Base-by-base conservation (phyloP, 53 echinoderm and acorn worm genomes). In the Hippasteria phrygiana region DNA sequence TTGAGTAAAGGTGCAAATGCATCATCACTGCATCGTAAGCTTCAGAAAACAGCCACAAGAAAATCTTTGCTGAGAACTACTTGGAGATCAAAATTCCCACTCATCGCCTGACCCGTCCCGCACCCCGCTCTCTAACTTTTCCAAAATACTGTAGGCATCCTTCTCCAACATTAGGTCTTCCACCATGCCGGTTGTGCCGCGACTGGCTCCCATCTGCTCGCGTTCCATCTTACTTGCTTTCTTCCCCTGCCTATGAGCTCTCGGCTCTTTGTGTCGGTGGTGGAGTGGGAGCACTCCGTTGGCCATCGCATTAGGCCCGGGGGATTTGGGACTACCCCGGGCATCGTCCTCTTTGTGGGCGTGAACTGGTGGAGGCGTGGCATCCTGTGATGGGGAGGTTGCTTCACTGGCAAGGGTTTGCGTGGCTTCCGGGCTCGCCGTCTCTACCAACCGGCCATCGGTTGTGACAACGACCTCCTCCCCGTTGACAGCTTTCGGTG, bases 31-130 rank as follows among this genome's bases (percentile, higher is more conserved):
- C n/a, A n/a, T n/a, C n/a, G n/a, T n/a, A n/a, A n/a, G n/a, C n/a
- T n/a, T n/a, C n/a, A n/a, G 18, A 13, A 11, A 16, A 59, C 20
- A 26, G 26, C 16, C 26, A 18, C 2, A 59, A 26, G 3, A 22
- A n/a, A 48, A 48, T 48, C 48, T 14, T 14, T 48, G 48, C 14
- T 48, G 5, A 32, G 45, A 33, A 26, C n/a, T n/a, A n/a, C n/a
- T n/a, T n/a, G n/a, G n/a, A 12, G 39, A 24, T 81, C 59, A 93
- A 37, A 93, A 93, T 47, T 93, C 93, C 93, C 93, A 93, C 5
- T 93, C 93, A 39, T 54, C 91, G n/a, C 87, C 85, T 3, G 85
- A 75, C 50, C 73, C 91, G 13, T 92, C 92, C 31, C 89, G 64
- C 0, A 92, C 92, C 13, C 92, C 92, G 55, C 89, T 92, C 56